Evolutionary conservation across 2,797 vertebrate genomes (phyloP).

Genomic region (Malurus splendens): DNA sequence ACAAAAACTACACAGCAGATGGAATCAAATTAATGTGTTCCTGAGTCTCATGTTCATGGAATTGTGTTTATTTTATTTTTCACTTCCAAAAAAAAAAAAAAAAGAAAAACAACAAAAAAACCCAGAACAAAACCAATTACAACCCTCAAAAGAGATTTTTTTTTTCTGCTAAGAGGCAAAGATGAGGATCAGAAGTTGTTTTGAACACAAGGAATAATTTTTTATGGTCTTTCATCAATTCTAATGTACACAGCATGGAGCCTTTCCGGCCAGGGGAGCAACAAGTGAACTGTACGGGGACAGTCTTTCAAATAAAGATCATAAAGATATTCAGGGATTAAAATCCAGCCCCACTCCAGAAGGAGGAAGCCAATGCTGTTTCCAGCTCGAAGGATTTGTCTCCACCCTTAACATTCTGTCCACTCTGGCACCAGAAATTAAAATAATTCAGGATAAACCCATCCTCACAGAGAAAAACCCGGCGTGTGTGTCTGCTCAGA

Average conservation of each 20-base stretch:
- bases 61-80: background rate
- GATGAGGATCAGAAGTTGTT: background rate
- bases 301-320: background rate
- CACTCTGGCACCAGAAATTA: background rate
- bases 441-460: background rate
- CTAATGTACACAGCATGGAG: background rate
- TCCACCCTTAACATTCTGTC: background rate
- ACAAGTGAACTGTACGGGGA: background rate
- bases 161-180: background rate
- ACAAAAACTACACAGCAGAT: conserved; percentile 15
- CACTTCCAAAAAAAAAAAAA: background rate
- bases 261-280: background rate
- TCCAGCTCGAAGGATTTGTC: background rate
- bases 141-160: background rate
- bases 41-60: background rate
- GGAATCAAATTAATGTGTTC: background rate
- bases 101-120: rapidly evolving
- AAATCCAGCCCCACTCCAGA: background rate
- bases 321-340: background rate
- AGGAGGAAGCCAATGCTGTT: background rate
- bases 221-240: background rate
- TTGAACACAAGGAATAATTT: background rate
- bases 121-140: rapidly evolving
- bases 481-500: background rate
- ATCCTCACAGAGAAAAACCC: background rate